Conservation (phyloP, 2,113 vertebrate genomes). For the Amazona guildingii region DNA sequence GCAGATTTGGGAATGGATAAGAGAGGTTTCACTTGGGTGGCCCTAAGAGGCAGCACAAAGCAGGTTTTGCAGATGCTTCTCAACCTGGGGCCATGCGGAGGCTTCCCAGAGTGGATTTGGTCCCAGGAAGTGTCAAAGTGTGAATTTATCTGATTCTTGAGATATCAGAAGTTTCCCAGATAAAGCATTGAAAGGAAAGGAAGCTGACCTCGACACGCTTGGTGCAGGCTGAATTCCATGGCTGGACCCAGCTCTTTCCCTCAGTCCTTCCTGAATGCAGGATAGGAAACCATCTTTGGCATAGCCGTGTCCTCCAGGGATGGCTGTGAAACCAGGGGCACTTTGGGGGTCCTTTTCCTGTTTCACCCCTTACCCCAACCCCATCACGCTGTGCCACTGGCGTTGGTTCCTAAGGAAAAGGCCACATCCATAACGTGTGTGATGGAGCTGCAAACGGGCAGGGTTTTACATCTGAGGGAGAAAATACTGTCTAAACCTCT, state of each 20-base stretch:
- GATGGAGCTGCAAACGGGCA: not conserved
- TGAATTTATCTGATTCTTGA: not conserved
- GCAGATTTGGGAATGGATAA: not conserved
- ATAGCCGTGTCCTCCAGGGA: not conserved
- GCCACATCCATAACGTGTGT: fast-evolving
- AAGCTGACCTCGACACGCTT: not conserved
- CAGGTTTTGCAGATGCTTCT: not conserved
- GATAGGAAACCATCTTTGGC: not conserved
- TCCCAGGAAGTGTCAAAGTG: not conserved
- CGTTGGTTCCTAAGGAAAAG: not conserved
- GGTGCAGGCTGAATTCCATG: not conserved
- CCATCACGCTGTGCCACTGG: not conserved
- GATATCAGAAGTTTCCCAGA: not conserved
- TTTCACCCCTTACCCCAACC: not conserved
- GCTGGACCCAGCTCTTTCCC: not conserved
- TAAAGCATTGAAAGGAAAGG: not conserved
- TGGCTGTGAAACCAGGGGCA: not conserved
- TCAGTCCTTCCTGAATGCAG: not conserved
- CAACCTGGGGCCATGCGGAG: not conserved
- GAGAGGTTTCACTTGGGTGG: not conserved
- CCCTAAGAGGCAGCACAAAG: not conserved
- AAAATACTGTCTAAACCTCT: not conserved
- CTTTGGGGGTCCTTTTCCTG: not conserved
- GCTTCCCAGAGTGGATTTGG: not conserved
- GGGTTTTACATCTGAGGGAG: not conserved